These are phyloP conservation scores for Catharus bicknelli DNA, from an alignment of 2,113 vertebrate species.

Conservation along the genomic window DNA sequence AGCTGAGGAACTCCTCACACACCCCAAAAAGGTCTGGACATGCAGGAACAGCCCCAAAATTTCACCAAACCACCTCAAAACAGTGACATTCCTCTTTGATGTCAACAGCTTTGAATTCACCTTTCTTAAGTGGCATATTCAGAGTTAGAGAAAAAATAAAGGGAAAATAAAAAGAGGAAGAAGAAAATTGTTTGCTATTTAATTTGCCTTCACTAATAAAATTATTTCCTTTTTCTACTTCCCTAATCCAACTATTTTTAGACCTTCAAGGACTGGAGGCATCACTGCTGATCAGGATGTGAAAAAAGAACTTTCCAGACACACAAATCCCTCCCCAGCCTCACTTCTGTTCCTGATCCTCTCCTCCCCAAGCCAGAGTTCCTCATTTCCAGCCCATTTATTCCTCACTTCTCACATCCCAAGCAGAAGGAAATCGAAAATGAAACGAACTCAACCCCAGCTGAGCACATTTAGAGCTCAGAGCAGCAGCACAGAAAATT, in stretches of 20 bases:
- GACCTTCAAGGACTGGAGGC: neutral
- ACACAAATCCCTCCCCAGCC: rapidly evolving
- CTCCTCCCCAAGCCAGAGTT: neutral
- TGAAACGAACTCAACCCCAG: rapidly evolving
- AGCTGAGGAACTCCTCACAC: neutral
- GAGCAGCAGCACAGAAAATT: neutral
- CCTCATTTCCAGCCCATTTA: neutral
- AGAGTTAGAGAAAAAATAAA: neutral
- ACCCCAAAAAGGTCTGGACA: neutral
- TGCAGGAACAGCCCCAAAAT: neutral
- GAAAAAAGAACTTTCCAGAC: neutral
- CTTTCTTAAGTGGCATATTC: neutral
- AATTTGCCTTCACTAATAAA: neutral
- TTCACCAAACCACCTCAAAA: neutral
- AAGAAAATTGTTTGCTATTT: neutral
- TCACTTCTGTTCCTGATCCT: neutral
- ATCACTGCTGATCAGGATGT: neutral
- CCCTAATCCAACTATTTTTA: neutral
- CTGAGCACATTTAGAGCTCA: neutral
- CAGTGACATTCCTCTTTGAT: neutral
- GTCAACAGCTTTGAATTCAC: neutral
- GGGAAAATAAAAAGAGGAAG: neutral
- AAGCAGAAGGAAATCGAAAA: neutral
- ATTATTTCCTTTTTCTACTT: neutral
- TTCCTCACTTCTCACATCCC: neutral